Base-by-base conservation (phyloP, 2,888 invertebrate genomes). In the Callinectes sapidus region DNA sequence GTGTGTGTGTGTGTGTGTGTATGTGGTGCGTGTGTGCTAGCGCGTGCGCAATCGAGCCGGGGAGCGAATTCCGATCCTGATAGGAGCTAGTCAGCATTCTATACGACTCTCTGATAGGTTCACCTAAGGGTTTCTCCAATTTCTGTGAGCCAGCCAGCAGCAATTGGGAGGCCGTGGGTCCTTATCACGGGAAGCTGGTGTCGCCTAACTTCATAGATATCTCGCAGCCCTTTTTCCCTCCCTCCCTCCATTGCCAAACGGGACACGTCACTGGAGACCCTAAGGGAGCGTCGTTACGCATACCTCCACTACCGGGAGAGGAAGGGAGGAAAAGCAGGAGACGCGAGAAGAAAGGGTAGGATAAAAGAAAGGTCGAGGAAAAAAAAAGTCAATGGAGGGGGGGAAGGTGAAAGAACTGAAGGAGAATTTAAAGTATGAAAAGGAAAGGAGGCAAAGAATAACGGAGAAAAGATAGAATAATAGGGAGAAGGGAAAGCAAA, bases 1-100 rank as follows among this genome's bases (percentile, higher is more conserved):
- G 66, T 71, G 66, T 71, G 23, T 71, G 66, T 71, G n/a, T 71
- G 66, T 71, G 85, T 86, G 66, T 23, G 1, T 71, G 85, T 71
- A 18, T 23, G n/a, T 71, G 66, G 66, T 23, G 66, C 18, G 66
- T 71, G 66, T 71, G 66, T 71, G n/a, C 1, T 14, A 18, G 35
- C 1, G 14, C 28, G 85, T 13, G 85, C 1, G n/a, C n/a, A n/a
- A n/a, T n/a, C n/a, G 66, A 18, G 85, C 32, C 14, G n/a, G n/a
- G n/a, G n/a, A 35, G 39, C 16, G 18, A 23, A 35, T 39, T 14
- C 10, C 48, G 1, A 48, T 61, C 61, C 61, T 2, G 61, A 61
- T 61, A 61, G 61, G 2, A 61, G 61, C 61, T 18, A 61, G 61
- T 61, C 61, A 61, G 61, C 61, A 61, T 61, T 23, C 61, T 61